Evolutionary conservation across 2,113 vertebrate genomes (phyloP).

Genomic region (Brevimyrus niger): DNA sequence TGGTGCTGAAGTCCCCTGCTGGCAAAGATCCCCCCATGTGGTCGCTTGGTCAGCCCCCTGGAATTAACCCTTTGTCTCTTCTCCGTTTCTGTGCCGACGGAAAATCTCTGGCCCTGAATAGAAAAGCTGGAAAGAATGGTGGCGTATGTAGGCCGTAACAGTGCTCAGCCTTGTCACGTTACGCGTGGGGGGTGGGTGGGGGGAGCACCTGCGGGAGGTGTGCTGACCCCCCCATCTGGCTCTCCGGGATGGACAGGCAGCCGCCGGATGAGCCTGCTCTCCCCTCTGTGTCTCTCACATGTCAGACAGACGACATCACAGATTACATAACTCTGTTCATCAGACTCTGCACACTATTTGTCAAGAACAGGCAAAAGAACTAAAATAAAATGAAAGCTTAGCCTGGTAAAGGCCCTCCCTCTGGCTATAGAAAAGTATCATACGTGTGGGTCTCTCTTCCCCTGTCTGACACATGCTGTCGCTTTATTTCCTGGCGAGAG

Average conservation of each 20-base stretch:
- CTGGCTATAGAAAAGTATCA: neutral
- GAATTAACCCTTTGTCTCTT: neutral
- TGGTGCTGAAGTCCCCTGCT: neutral
- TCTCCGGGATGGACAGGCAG: neutral
- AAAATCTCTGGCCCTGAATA: neutral
- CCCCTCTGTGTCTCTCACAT: neutral
- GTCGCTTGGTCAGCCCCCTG: neutral
- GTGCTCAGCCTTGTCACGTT: neutral
- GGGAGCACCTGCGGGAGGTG: neutral
- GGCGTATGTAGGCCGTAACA: neutral
- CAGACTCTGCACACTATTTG: neutral
- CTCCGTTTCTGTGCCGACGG: neutral
- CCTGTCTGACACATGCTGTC: neutral
- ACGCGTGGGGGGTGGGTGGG: neutral
- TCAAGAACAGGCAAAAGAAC: slow-evolving; percentile 4
- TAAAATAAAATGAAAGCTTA: neutral
- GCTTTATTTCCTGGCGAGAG: neutral
- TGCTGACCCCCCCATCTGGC: neutral
- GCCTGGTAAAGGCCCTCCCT: slow-evolving; percentile 2
- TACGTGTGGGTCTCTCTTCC: neutral
- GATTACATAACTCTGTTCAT: neutral
- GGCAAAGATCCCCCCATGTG: neutral
- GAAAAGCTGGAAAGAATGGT: neutral
- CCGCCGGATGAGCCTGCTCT: neutral
- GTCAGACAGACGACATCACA: neutral